A percentile compares a stretch with the other conserved stretches of the same genome.
phyloP scores from a whole-genome alignment of 2,888 invertebrate species.

The Heliconius charithonia region DNA sequence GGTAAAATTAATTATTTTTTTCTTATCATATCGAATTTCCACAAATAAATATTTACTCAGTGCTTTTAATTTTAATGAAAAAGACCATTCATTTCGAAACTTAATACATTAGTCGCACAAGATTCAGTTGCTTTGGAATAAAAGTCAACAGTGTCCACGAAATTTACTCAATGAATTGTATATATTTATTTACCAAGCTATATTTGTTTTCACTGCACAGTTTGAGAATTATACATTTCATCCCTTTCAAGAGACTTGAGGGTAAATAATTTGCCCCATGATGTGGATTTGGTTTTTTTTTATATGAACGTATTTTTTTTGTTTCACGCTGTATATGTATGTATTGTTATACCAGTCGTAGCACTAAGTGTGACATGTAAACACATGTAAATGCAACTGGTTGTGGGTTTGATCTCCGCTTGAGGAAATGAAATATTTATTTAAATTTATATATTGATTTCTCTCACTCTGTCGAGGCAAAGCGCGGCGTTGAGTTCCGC shows the following conservation, averaged over 20 bases:
- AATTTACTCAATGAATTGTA: conserved; percentile 24
- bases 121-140: conserved; percentile 16
- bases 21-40: not conserved
- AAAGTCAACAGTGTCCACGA: conserved; percentile 12
- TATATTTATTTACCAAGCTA: conserved; percentile 27
- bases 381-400: too few species aligned
- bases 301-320: not conserved
- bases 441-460: too few species aligned
- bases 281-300: not conserved
- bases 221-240: conserved; percentile 39
- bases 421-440: too few species aligned
- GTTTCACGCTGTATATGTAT: not conserved
- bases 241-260: not conserved
- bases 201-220: conserved; percentile 16
- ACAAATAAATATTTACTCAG: not conserved
- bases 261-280: not conserved
- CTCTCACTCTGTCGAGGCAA: too few species aligned
- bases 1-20: not conserved
- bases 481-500: too few species aligned
- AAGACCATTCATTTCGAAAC: not conserved
- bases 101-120: conserved; percentile 8
- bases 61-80: not conserved
- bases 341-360: too few species aligned
- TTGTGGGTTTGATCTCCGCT: too few species aligned
- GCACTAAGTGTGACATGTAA: too few species aligned